Base-by-base conservation (phyloP, 2,797 vertebrate genomes). In the Botia kubotai region DNA sequence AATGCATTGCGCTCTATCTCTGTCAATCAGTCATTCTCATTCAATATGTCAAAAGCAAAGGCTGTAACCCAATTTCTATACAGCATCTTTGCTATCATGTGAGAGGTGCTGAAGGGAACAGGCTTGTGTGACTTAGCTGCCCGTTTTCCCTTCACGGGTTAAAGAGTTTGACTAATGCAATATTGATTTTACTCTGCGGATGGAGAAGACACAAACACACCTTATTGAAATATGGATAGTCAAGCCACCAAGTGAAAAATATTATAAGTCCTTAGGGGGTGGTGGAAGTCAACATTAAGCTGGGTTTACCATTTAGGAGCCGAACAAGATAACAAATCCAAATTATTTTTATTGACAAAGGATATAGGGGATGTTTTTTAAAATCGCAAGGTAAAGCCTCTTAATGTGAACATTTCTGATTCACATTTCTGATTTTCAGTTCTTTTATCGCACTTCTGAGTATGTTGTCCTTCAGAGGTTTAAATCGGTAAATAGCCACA, bases 151-250 rank as follows among this genome's bases (percentile, higher is more conserved):
- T 81, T 82, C 60, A 83, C 74, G 75, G 21, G 36, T 83, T 83
- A 70, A 63, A 55, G 77, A 80, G 26, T 43, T 77, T 75, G 68
- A 87, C 86, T 87, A 87, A 90, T 87, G 75, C 78, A 68, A 80
- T 85, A 88, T 85, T 82, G 87, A 89, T 88, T 88, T 87, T 43
- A 36, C 72, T 75, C 76, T 79, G 46, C 55, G 75, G 50, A 57
- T 62, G 73, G 53, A 55, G 52, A 80, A 78, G 62, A 80, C 82
- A 83, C 66, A 82, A 72, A 75, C 69, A 48, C 60, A 70, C 19
- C 68, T 52, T 79, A 63, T 76, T 78, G 71, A 63, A 84, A 84
- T 83, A 77, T 84, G 77, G 85, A 72, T 29, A 69, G 79, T 73
- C 52, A 48, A 57, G 63, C 21, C 23, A 36, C 10, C 17, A 1